Evolutionary conservation across 2,797 vertebrate species (phyloP).

Genomic region (Numenius phaeopus): DNA sequence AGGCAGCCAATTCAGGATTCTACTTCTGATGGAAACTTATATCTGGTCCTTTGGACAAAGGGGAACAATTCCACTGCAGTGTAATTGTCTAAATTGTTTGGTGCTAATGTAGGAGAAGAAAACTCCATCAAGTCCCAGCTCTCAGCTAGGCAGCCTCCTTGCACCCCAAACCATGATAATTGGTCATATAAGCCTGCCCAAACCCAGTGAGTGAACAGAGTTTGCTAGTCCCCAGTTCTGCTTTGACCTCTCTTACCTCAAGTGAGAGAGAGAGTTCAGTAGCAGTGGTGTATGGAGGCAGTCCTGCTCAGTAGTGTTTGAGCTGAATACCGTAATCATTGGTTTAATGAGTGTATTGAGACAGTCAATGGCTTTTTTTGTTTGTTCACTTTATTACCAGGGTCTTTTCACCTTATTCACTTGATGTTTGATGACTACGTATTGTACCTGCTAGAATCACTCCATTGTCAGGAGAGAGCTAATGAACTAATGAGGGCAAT

Average conservation of each 20-base stretch:
- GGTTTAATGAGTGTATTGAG: constrained; percentile 31
- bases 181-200: background rate
- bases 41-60: background rate
- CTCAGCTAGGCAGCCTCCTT: background rate
- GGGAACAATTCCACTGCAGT: background rate
- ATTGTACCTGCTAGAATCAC: constrained; percentile 95
- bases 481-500: constrained; percentile 97
- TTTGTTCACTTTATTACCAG: constrained; percentile 78
- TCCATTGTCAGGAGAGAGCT: constrained; percentile 97
- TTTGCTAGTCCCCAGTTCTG: background rate
- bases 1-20: background rate
- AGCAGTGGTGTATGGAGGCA: background rate
- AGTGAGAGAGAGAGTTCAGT: background rate
- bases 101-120: background rate
- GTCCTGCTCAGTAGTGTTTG: background rate
- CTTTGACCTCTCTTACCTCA: background rate
- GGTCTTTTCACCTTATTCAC: constrained; percentile 98
- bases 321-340: background rate
- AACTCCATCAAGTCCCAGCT: background rate
- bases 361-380: constrained; percentile 57
- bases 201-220: background rate
- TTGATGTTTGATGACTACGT: constrained; percentile 99
- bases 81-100: background rate
- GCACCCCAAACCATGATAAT: background rate
- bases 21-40: background rate